Base-by-base conservation (phyloP, 2,888 invertebrate species). In the Leptinotarsa peninsularis region DNA sequence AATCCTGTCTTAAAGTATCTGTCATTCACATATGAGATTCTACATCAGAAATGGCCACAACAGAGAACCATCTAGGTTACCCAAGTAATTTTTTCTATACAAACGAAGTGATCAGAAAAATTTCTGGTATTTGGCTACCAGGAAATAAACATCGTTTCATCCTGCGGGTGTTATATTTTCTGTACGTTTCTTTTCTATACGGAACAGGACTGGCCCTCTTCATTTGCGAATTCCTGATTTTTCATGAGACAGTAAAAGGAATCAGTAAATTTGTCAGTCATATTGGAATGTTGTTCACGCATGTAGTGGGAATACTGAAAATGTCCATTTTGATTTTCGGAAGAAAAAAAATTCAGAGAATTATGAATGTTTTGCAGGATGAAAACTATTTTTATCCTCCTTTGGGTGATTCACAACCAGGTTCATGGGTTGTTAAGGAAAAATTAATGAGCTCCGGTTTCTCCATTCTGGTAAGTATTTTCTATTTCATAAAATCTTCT, bases 271-370 rank as follows among this genome's bases (percentile, higher is more conserved):
- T 78, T 10, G 66, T 81, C 1, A 80, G 79, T 17, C 80, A 82
- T 15, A 78, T 82, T 43, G 81, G 81, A 33, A 80, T 82, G 81
- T 60, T 82, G 71, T 73, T 81, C 13, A 82, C 81, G 14, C 83
- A 83, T 69, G 27, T 81, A 5, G 75, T 82, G 13, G 82, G 82
- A 21, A 76, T 79, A n/a, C 73, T 73, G 1, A 83, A 83, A 67
- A 74, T 82, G n/a, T 77, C 70, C 17, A 77, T 81, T 27, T 73
- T 83, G 58, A 71, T 80, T 23, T 77, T 75, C 21, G 67, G 71
- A 27, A 66, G 70, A 4, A 49, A 75, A 10, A 72, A 56, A 43
- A 66, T 78, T 15, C 52, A 60, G n/a, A 72, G 60, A 17, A 67
- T 76, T 2, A 78, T 76, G 75, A 71, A 72, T 49, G 56, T 33